phyloP scores from a whole-genome alignment of 2,113 vertebrate species.

The Parus major region DNA sequence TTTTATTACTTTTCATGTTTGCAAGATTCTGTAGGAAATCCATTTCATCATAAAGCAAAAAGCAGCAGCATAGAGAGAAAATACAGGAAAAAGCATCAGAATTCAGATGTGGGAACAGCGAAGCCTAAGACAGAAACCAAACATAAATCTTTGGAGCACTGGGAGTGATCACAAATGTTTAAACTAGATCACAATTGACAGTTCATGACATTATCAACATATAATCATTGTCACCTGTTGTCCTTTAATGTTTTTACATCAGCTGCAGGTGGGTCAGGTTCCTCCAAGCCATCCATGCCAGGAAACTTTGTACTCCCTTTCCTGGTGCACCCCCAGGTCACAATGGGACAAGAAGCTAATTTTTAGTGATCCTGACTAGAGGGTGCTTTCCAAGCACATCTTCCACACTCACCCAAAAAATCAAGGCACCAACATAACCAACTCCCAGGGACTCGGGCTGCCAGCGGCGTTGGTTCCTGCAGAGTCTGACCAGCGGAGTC shows the following conservation, averaged over 20 bases:
- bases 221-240: background rate
- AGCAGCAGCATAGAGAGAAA: background rate
- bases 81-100: background rate
- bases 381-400: background rate
- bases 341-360: background rate
- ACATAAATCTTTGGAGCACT: background rate
- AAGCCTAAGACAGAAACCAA: background rate
- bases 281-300: background rate
- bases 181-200: background rate
- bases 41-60: background rate
- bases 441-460: background rate
- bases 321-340: fast-evolving
- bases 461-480: fast-evolving
- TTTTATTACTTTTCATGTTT: background rate
- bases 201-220: background rate
- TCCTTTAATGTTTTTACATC: background rate
- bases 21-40: background rate
- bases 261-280: background rate
- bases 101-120: background rate
- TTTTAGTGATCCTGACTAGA: background rate
- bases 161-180: background rate
- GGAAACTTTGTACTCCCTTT: background rate
- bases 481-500: background rate
- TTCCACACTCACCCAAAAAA: background rate
- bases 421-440: background rate